phyloP scores from a whole-genome alignment of 1,140 invertebrate genomes.

The Papilio aristodemus region DNA sequence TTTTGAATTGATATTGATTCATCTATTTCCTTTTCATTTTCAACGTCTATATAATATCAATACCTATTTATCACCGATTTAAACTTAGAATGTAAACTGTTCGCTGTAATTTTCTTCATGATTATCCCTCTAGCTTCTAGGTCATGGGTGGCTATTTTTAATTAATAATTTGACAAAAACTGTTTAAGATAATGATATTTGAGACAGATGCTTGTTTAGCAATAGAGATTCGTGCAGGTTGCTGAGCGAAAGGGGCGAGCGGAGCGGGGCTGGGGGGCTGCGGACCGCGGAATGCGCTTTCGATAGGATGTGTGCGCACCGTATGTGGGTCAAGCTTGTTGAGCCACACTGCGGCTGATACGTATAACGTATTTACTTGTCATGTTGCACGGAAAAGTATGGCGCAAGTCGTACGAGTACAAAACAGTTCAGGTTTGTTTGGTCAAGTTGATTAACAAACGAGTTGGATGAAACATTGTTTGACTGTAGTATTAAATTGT shows the following conservation, averaged over 20 bases:
- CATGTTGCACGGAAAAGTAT: constrained; percentile 25
- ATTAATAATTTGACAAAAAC: not conserved
- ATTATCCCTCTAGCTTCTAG: not conserved
- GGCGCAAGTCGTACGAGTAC: constrained; percentile 14
- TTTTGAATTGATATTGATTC: too few species aligned
- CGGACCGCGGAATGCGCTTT: constrained; percentile 43
- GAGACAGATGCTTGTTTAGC: not conserved
- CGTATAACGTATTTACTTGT: constrained; percentile 29
- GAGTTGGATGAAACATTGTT: constrained; percentile 15
- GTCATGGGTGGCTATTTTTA: not conserved
- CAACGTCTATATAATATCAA: too few species aligned
- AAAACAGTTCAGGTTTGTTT: constrained; percentile 23
- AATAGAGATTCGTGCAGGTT: constrained; percentile 2
- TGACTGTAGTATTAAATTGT: constrained; percentile 3
- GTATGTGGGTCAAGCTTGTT: constrained; percentile 34
- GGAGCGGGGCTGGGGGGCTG: not conserved
- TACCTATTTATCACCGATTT: too few species aligned
- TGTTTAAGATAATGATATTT: not conserved
- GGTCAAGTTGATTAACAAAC: constrained; percentile 23
- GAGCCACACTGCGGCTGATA: constrained; percentile 30
- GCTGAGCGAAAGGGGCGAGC: not conserved
- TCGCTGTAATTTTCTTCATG: not conserved
- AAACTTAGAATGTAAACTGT: not conserved
- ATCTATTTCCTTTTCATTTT: too few species aligned
- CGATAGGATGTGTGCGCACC: constrained; percentile 35